Percentiles rank a stretch among this genome's conserved stretches.
Evolutionary conservation across 2,797 vertebrate species (phyloP).

Genomic region (Enoplosus armatus): DNA sequence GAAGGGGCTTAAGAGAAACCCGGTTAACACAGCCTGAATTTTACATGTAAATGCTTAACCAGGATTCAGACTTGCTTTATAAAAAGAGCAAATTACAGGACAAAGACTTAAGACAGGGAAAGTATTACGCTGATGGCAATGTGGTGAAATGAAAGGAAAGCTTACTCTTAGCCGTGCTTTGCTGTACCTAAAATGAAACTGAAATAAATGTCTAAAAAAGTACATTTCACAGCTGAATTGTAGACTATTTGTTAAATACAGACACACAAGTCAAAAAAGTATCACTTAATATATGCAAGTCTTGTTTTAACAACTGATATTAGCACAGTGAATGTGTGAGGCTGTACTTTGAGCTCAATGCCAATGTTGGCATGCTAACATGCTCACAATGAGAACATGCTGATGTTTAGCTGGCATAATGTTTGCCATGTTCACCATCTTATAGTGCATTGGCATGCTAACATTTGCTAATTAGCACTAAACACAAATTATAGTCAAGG

Average conservation of each 20-base stretch:
- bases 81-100: neutral
- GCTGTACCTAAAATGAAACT: neutral
- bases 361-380: neutral
- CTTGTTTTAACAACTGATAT: neutral
- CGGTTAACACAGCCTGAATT: neutral
- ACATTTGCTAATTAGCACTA: neutral
- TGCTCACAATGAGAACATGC: neutral
- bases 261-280: neutral
- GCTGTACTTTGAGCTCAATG: neutral
- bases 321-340: neutral
- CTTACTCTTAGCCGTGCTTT: neutral
- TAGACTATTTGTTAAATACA: neutral
- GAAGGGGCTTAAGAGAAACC: slow-evolving; percentile 6
- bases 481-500: neutral
- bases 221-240: neutral
- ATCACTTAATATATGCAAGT: neutral
- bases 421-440: neutral
- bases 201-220: neutral
- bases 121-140: neutral
- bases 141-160: slow-evolving; percentile 11
- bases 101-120: neutral
- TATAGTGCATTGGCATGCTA: neutral
- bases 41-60: slow-evolving; percentile 25
- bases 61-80: slow-evolving; percentile 6
- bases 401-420: no score